Percentiles rank a stretch among this genome's conserved stretches.
Conservation (phyloP, 2,797 vertebrate genomes). For the Coreius guichenoti region DNA sequence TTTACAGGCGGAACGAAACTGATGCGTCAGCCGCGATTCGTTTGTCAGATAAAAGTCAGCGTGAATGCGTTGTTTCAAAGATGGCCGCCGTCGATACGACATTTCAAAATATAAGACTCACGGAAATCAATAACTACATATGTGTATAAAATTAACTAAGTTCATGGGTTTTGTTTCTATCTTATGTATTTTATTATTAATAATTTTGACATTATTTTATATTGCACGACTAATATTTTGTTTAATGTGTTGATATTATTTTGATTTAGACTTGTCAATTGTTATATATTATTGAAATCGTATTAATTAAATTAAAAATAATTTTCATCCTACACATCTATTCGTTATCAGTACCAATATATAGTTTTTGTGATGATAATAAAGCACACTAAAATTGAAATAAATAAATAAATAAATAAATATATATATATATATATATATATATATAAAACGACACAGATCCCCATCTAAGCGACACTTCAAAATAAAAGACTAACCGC, state of each 20-base stretch:
- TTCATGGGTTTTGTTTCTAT: not conserved
- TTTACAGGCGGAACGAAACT: conserved; percentile 50
- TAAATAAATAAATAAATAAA: too few relatives aligned
- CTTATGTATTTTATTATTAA: not conserved
- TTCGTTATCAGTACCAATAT: not conserved
- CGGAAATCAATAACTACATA: not conserved
- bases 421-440: not conserved
- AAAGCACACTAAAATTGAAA: not conserved
- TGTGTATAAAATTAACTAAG: not conserved
- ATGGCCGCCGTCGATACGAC: not conserved
- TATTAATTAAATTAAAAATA: not conserved
- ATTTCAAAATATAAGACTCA: conserved; percentile 50
- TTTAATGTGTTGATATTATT: not conserved
- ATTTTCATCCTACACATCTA: not conserved
- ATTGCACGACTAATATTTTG: not conserved
- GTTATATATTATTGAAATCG: not conserved
- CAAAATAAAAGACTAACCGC: conserved; percentile 17
- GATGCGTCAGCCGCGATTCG: conserved; percentile 30
- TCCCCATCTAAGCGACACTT: not conserved
- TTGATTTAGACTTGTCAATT: not conserved
- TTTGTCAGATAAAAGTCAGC: conserved; percentile 31
- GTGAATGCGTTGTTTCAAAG: conserved; percentile 4
- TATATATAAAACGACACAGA: not conserved
- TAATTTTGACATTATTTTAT: not conserved
- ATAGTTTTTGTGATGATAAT: not conserved